These are phyloP conservation scores for cat (Felis catus) DNA, from an alignment of 2,113 vertebrate genomes.

Conservation along the genomic window DNA sequence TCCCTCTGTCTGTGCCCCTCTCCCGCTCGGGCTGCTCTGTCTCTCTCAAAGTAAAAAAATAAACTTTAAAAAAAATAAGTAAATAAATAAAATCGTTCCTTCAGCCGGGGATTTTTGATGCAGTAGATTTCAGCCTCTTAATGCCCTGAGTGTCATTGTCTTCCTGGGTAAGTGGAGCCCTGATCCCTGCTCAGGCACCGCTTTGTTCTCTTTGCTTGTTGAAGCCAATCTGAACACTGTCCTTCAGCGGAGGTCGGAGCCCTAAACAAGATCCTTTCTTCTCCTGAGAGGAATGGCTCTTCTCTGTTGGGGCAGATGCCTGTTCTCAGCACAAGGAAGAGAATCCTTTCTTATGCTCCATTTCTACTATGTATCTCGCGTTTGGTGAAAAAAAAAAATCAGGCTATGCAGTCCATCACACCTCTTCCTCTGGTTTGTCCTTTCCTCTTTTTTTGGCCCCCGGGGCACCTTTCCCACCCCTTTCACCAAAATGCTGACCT, in stretches of 20 bases:
- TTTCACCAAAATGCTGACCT: neutral
- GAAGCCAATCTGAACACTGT: conserved; percentile 62
- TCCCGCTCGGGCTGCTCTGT: too few relatives aligned
- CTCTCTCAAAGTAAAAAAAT: too few relatives aligned
- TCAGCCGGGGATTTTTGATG: conserved; percentile 19
- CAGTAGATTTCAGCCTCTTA: neutral
- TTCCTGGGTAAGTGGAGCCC: neutral
- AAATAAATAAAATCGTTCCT: neutral
- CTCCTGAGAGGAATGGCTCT: neutral
- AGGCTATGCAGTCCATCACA: neutral
- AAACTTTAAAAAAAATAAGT: too few relatives aligned
- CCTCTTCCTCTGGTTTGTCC: conserved; percentile 23
- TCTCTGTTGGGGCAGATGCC: conserved; percentile 14
- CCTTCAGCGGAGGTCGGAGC: conserved; percentile 40
- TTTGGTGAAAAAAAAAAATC: neutral
- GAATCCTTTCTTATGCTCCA: conserved; percentile 52
- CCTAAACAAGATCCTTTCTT: conserved; percentile 48
- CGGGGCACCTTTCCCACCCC: neutral
- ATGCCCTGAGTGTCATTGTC: neutral
- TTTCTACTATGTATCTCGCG: conserved; percentile 40
- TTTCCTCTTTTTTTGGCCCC: conserved; percentile 19
- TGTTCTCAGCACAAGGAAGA: conserved; percentile 51
- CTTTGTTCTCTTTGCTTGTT: conserved; percentile 48
- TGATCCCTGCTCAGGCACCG: neutral
- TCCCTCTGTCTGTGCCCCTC: too few relatives aligned